phyloP scores from a whole-genome alignment of 2,797 vertebrate species.

The Spea hammondii region DNA sequence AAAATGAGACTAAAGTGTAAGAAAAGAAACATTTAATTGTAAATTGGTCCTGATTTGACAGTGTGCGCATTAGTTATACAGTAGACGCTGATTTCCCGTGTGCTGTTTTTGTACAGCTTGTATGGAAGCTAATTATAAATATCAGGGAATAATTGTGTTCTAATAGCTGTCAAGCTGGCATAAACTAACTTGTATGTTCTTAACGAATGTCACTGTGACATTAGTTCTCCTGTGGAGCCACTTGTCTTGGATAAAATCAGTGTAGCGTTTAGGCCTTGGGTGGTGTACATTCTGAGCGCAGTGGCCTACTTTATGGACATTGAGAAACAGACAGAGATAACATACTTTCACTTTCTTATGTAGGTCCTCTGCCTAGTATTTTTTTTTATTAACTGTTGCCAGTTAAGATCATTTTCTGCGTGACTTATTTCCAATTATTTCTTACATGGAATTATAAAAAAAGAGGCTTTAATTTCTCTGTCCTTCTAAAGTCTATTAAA shows the following conservation, averaged over 20 bases:
- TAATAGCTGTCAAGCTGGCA: constrained; percentile 1
- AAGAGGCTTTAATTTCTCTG: too few species aligned
- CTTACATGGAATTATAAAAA: too few species aligned
- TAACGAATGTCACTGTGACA: constrained; percentile 37
- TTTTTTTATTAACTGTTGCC: not conserved
- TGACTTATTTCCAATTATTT: not conserved
- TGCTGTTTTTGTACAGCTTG: not conserved
- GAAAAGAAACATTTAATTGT: too few species aligned
- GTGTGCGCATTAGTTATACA: too few species aligned
- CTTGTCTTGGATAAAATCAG: constrained; percentile 42
- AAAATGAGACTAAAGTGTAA: too few species aligned
- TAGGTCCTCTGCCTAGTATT: not conserved
- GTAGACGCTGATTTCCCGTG: too few species aligned
- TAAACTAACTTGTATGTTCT: constrained; percentile 29
- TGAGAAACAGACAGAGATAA: constrained; percentile 30
- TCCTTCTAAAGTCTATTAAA: too few species aligned
- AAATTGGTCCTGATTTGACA: too few species aligned
- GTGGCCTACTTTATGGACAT: constrained; percentile 45
- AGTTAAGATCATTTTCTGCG: not conserved
- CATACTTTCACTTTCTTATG: constrained; percentile 6
- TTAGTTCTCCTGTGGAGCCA: constrained; percentile 26
- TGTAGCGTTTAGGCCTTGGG: constrained; percentile 45
- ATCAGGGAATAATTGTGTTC: constrained; percentile 18
- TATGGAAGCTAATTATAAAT: constrained; percentile 6
- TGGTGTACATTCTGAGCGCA: constrained; percentile 39